Evolutionary conservation across 2,797 vertebrate genomes (phyloP), one percentile per base, ranked within the genome.

Genomic region (Schizothorax lantsangensis): DNA sequence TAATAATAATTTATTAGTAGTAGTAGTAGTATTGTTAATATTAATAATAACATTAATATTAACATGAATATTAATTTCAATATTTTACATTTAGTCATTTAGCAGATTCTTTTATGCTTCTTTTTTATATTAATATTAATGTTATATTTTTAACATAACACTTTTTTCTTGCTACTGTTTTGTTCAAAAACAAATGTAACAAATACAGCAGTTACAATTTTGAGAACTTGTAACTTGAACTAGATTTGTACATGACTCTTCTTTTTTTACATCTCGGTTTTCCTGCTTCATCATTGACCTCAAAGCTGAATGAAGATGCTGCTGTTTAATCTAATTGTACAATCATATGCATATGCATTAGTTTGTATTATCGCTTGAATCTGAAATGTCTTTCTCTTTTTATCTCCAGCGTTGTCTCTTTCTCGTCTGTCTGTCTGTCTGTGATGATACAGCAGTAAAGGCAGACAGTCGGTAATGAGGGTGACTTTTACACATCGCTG

Each of bases 401-500:
- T 8, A 2, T 40, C 74, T 23, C 43, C 6, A 49, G 49, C 5
- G 49, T 49, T 17, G 49, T 8, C 19, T 38, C 3, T 38, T 3
- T 14, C 6, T 74, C n/a, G 21, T 74, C n/a, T 47, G 10, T 45
- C 72, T 47, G 62, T 33, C 23, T 52, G 23, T 86, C 47, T 79
- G 21, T 72, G 79, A 62, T 74, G 52, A 36, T 52, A 62, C 62
- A 26, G 64, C 52, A 66, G 9, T 72, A 59, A 57, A 49, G 52
- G 57, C 45, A 40, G 66, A 43, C 21, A 5, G 57, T 59, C 49
- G 23, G 82, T 87, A 80, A 81, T 85, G 85, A 92, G 83, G 84
- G 83, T 86, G 88, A 91, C 90, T 81, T 90, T 89, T 68, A 72
- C 26, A 66, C 81, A 85, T 57, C 45, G 64, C 88, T 85, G 91